Evolutionary conservation across 2,797 vertebrate genomes (phyloP).

Genomic region (Oryzias dopingdopingensis): DNA sequence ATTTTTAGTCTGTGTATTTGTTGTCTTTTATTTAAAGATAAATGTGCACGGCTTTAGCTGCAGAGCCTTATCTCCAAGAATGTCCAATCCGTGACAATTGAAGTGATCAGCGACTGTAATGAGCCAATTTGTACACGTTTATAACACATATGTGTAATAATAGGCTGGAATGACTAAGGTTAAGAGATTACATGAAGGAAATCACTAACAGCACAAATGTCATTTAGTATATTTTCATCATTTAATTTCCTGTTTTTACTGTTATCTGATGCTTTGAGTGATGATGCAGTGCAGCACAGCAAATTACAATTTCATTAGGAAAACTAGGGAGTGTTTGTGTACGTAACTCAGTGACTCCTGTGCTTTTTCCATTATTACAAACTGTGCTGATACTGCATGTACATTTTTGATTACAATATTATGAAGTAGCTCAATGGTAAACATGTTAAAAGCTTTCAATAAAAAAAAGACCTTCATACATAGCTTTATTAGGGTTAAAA

Average conservation of each 20-base stretch:
- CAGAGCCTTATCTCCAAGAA: too few species aligned
- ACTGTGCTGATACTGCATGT: slow-evolving; percentile 2
- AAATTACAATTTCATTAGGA: slow-evolving; percentile 15
- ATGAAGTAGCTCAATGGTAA: neutral
- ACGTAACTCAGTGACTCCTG: neutral
- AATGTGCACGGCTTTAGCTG: too few species aligned
- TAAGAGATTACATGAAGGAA: slow-evolving; percentile 14
- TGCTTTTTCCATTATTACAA: slow-evolving; percentile 6
- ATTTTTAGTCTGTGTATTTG: too few species aligned
- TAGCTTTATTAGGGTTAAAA: too few species aligned
- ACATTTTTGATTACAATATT: slow-evolving; percentile 16
- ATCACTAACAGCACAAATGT: slow-evolving; percentile 14
- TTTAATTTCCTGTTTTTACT: slow-evolving; percentile 46
- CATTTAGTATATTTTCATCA: slow-evolving; percentile 14
- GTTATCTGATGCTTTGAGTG: slow-evolving; percentile 22
- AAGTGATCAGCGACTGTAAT: neutral
- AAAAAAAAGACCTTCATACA: too few species aligned
- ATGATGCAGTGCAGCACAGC: slow-evolving; percentile 9
- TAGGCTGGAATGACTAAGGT: slow-evolving; percentile 20
- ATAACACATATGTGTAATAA: slow-evolving; percentile 28
- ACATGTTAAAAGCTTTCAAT: too few species aligned
- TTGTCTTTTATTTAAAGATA: too few species aligned
- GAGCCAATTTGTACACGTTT: slow-evolving; percentile 27
- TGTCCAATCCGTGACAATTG: too few species aligned
- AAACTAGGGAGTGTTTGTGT: slow-evolving; percentile 8